phyloP scores from a whole-genome alignment of 37 sponge, comb jelly and placozoan species.

The Beroe forskalii region DNA sequence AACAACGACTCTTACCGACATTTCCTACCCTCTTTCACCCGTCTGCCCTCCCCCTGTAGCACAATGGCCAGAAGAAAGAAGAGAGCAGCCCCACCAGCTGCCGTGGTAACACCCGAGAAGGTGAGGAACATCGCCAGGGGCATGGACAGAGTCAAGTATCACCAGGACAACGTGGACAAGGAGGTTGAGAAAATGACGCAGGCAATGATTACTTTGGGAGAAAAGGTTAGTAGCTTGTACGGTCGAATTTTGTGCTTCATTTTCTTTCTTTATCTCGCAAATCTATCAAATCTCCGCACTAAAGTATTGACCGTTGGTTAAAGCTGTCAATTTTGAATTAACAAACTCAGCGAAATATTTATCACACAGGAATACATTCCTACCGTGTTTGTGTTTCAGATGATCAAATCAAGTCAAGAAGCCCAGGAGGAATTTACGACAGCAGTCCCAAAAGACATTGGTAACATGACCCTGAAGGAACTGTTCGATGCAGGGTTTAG shows the following conservation, averaged over 20 bases:
- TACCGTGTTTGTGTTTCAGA: too few species aligned
- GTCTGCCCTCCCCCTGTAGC: background rate
- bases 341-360: too few species aligned
- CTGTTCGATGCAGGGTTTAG: constrained; percentile 25
- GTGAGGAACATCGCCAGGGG: background rate
- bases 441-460: background rate
- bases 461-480: constrained; percentile 60
- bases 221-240: constrained; percentile 29
- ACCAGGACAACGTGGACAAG: background rate
- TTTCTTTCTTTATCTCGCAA: too few species aligned
- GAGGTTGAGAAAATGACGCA: constrained; percentile 20
- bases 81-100: constrained; percentile 1
- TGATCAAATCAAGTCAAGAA: constrained; percentile 15
- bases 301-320: too few species aligned
- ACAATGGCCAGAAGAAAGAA: constrained; percentile 43
- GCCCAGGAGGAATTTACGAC: background rate
- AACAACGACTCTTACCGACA: too few species aligned
- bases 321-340: too few species aligned
- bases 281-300: too few species aligned
- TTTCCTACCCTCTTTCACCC: too few species aligned
- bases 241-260: too few species aligned
- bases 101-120: background rate
- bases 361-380: too few species aligned
- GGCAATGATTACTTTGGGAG: background rate
- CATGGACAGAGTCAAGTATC: background rate